A percentile compares a stretch with the other conserved stretches of the same genome.
These are phyloP conservation scores for Uropsilus gracilis DNA, from an alignment of 2,113 vertebrate genomes.

Conservation along the genomic window DNA sequence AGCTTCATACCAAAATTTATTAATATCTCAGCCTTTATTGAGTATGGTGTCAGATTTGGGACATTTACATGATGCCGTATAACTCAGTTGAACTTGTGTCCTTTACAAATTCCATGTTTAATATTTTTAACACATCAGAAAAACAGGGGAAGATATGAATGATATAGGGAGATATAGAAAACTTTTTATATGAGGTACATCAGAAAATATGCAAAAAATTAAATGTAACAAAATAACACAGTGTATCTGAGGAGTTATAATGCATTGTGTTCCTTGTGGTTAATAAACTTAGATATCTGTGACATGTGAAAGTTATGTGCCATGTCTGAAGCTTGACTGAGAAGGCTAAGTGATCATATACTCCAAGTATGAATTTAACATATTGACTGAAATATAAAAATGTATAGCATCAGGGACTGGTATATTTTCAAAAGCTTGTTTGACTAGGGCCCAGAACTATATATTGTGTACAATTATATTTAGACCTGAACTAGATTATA, in stretches of 20 bases:
- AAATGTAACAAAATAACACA: neutral
- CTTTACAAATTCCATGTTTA: neutral
- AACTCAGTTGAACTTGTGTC: neutral
- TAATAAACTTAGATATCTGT: neutral
- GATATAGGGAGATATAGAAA: neutral
- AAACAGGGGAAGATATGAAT: neutral
- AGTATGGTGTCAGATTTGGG: neutral
- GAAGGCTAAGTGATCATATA: neutral
- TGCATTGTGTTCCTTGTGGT: neutral
- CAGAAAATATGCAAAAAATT: neutral
- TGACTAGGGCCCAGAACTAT: neutral
- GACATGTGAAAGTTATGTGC: neutral
- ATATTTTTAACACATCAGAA: neutral
- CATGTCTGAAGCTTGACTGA: neutral
- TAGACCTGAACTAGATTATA: neutral
- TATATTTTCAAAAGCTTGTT: constrained; percentile 34
- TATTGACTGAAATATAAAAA: constrained; percentile 18
- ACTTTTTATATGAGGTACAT: neutral
- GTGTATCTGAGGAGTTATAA: neutral
- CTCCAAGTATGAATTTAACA: neutral
- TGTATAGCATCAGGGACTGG: neutral
- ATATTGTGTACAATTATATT: neutral
- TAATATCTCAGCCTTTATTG: neutral
- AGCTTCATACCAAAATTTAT: neutral
- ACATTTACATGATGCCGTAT: neutral